Base-by-base conservation (phyloP, 2,113 vertebrate species). In the Hippocampus mohnikei region DNA sequence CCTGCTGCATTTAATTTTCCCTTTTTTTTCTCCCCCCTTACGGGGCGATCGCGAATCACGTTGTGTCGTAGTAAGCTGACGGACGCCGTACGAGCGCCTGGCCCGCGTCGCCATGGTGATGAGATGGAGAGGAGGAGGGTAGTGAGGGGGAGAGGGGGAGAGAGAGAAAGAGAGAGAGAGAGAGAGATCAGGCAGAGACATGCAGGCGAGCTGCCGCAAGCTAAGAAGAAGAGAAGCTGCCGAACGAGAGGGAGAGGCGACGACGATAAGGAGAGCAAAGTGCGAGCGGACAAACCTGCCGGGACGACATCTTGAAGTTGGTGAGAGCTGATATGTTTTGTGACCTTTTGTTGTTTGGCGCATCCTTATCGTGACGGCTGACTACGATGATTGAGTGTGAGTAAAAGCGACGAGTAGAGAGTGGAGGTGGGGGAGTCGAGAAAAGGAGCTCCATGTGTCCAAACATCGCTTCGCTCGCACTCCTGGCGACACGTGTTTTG, bases 71-170 rank as follows among this genome's bases (percentile, higher is more conserved):
- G 63, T 65, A 65, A 65, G 81, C 72, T 50, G 50, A 56, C 67
- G 50, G 33, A 65, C 42, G 50, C 29, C 73, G 74, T 79, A 70
- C 52, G 60, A 87, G 83, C 88, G 83, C 76, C 81, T 84, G 85
- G 82, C 85, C 83, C 46, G 82, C 64, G 86, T 93, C 90, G 86
- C 92, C 91, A 94, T 93, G 91, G 91, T 90, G 91, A 92, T 78
- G 75, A 81, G 79, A 83, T 83, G 78, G 83, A 81, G 86, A 74
- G 66, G 58, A 59, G 58, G 58, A 27, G 62, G 77, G 70, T 72
- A 71, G 53, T 71, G 86, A 71, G 69, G 73, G 70, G 52, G 78
- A 70, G 69, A 69, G 59, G 68, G 79, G 53, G 74, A 72, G 73
- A 68, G 74, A 78, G 50, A 9, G 21, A n/a, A 25, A 15, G 25